Conservation (phyloP, 2,888 invertebrate genomes). For the Zygaena filipendulae region DNA sequence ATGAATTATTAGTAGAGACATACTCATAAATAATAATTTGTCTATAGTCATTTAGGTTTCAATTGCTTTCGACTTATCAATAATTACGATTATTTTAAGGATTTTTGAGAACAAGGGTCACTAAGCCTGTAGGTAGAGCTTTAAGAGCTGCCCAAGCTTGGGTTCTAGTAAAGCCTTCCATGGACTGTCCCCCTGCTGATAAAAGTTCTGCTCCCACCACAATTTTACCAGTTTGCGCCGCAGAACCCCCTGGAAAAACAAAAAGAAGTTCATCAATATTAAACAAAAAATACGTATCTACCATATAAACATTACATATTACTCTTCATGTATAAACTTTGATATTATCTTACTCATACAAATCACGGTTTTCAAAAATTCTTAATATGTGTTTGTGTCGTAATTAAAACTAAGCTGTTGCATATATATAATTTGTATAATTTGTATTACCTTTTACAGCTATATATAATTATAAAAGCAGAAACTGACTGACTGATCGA, state of each 20-base stretch:
- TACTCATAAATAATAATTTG: too few relatives aligned
- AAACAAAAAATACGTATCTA: slow-evolving; percentile 4
- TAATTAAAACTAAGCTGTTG: too few relatives aligned
- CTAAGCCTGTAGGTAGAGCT: slow-evolving; percentile 86
- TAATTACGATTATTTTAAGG: slow-evolving; percentile 28
- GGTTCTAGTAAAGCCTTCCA: slow-evolving; percentile 87
- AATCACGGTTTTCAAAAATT: too few relatives aligned
- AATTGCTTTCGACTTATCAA: too few relatives aligned
- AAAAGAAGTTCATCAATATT: background rate
- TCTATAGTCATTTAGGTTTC: too few relatives aligned
- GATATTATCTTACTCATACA: too few relatives aligned
- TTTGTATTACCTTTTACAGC: too few relatives aligned
- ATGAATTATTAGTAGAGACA: too few relatives aligned
- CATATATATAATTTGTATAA: too few relatives aligned
- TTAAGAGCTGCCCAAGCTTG: slow-evolving; percentile 96
- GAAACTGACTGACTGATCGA: too few relatives aligned
- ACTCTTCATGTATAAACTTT: background rate
- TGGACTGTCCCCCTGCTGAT: slow-evolving; percentile 83
- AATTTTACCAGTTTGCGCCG: slow-evolving; percentile 86
- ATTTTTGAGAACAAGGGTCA: slow-evolving; percentile 68
- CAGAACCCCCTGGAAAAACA: slow-evolving; percentile 79
- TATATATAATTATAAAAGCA: too few relatives aligned
- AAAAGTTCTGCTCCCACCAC: slow-evolving; percentile 89
- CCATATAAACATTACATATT: background rate
- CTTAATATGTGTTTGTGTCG: too few relatives aligned